phyloP scores from a whole-genome alignment of 1,140 invertebrate genomes.

The Diplogasteroides magnus region DNA sequence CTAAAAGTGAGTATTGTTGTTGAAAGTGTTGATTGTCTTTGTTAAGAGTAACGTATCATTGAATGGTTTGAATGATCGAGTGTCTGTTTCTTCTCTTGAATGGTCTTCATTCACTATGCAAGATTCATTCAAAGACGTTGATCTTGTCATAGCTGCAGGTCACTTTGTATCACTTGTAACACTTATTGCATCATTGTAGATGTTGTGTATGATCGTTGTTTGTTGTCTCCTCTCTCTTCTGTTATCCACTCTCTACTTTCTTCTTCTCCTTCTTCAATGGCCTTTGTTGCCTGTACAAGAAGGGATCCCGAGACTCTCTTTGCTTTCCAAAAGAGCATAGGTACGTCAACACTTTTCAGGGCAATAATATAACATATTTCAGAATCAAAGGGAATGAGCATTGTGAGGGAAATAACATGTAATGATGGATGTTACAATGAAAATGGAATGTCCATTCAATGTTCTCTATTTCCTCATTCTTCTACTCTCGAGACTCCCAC shows the following conservation, averaged over 20 bases:
- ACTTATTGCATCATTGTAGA: slow-evolving; percentile 3
- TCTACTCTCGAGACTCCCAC: slow-evolving; percentile 20
- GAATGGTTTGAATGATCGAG: slow-evolving; percentile 1
- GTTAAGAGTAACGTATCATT: neutral
- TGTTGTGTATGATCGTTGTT: slow-evolving; percentile 24
- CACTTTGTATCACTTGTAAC: neutral
- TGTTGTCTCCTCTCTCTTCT: slow-evolving; percentile 15
- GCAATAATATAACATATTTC: no score
- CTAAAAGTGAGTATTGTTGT: neutral
- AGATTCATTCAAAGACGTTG: neutral
- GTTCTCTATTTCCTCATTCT: slow-evolving; percentile 14
- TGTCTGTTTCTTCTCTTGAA: slow-evolving; percentile 7
- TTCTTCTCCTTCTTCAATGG: slow-evolving; percentile 1
- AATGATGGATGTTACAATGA: no score
- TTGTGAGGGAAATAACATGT: no score
- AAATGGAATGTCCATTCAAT: neutral
- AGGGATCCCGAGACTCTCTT: slow-evolving; percentile 6
- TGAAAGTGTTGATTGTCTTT: neutral
- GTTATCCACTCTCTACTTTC: slow-evolving; percentile 6
- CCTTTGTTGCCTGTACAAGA: slow-evolving; percentile 21
- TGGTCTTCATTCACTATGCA: slow-evolving; percentile 16
- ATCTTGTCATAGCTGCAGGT: slow-evolving; percentile 25
- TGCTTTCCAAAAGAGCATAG: slow-evolving; percentile 7
- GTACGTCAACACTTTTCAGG: slow-evolving; percentile 3
- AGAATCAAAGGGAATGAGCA: no score